Evolutionary conservation across 2,113 vertebrate species (phyloP).

Genomic region (Dolichallabes microphthalmus): DNA sequence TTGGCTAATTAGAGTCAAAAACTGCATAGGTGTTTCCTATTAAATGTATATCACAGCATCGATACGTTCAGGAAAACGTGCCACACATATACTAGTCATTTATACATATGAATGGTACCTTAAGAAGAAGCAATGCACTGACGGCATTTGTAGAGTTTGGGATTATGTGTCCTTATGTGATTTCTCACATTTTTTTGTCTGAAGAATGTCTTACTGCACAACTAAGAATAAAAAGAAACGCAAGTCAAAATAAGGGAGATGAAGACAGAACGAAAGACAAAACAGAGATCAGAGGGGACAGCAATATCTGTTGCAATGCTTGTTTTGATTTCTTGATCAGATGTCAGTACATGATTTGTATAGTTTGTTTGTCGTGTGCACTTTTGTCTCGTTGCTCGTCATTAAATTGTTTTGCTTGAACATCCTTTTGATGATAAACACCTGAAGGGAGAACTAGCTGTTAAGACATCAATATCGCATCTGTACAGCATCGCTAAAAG

Average conservation of each 20-base stretch:
- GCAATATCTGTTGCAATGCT: too few species aligned
- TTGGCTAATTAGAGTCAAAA: too few species aligned
- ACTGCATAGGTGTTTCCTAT: too few species aligned
- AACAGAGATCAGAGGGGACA: background rate
- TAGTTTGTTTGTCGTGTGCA: too few species aligned
- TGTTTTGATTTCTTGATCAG: too few species aligned
- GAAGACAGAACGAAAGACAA: background rate
- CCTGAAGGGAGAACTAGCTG: background rate
- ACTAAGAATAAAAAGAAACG: slow-evolving; percentile 55
- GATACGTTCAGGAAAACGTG: background rate
- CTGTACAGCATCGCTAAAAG: background rate
- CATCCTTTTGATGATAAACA: background rate
- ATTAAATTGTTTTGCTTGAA: background rate
- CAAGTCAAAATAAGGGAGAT: background rate
- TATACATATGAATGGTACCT: slow-evolving; percentile 41
- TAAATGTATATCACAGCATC: background rate
- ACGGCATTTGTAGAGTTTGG: slow-evolving; percentile 77
- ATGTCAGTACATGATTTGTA: too few species aligned
- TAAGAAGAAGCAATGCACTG: slow-evolving; percentile 70
- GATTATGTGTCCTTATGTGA: slow-evolving; percentile 77
- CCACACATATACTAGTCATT: background rate
- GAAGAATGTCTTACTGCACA: slow-evolving; percentile 80
- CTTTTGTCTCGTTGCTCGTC: background rate
- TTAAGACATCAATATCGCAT: background rate
- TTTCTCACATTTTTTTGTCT: slow-evolving; percentile 74